A percentile compares a stretch with the other conserved stretches of the same genome.
Conservation (phyloP, 2,113 vertebrate genomes). For the Podarcis muralis region DNA sequence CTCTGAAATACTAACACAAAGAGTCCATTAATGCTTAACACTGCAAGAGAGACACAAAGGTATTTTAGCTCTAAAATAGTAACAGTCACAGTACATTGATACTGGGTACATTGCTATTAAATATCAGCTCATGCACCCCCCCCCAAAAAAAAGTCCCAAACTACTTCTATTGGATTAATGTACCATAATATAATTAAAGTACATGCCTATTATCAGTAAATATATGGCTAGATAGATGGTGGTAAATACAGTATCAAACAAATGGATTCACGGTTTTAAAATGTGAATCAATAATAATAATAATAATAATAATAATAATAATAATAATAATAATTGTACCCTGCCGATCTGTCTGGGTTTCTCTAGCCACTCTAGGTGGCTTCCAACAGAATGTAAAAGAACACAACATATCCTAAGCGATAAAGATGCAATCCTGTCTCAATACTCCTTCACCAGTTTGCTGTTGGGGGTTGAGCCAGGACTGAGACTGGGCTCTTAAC, state of each 20-base stretch:
- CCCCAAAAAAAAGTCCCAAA: not conserved
- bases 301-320: not conserved
- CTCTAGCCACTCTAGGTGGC: too few species aligned
- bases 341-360: not conserved
- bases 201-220: not conserved
- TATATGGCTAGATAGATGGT: not conserved
- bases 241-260: not conserved
- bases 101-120: not conserved
- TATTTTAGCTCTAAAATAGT: slow-evolving; percentile 24
- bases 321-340: too few species aligned
- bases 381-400: not conserved
- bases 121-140: not conserved
- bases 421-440: too few species aligned
- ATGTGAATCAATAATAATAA: not conserved
- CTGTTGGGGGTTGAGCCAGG: not conserved
- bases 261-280: not conserved
- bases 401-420: too few species aligned
- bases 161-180: not conserved
- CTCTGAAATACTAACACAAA: slow-evolving; percentile 16
- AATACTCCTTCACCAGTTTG: not conserved
- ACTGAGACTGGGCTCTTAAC: not conserved
- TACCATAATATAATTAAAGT: not conserved
- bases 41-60: not conserved
- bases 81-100: not conserved
- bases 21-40: not conserved